Evolutionary conservation across 2,113 vertebrate genomes (phyloP), one percentile per base, ranked within the genome.

Genomic region (Nerophis ophidion): DNA sequence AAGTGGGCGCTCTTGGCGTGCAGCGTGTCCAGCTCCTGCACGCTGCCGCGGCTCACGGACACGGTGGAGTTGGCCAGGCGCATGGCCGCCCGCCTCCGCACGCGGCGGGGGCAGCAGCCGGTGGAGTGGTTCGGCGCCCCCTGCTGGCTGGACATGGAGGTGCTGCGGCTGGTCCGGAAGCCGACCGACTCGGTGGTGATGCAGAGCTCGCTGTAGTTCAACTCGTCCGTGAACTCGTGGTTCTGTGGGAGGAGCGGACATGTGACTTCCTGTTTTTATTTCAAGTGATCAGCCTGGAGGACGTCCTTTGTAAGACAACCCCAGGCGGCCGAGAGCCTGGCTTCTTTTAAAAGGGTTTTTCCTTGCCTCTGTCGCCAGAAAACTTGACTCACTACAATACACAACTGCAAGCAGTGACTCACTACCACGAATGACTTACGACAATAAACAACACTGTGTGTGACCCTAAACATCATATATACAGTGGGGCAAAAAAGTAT

Each of bases 221-320:
- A 71, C 81, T 96, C 93, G 0, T 93, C 92, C 0, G 92, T 92
- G 80, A 96, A 96, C 83, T 96, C 93, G 4, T 96, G 93, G 70
- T 91, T 94, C 94, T 95, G 81, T 11, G 17, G 12, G 9, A 34
- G 40, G 5, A 7, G 4, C 8, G 16, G 40, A 12, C 11, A 44
- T 3, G 10, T 44, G 40, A 44, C 40, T 2, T 12, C 40, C 40
- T 44, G 40, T 44, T 44, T 44, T 11, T 44, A 44, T 11, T 44
- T 44, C n/a, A 48, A 48, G 38, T 8, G 7, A 8, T 40, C 38
- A 40, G 38, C 26, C 3, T 26, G 26, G 26, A 26, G 26, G 26
- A 44, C 12, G 40, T 44, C 40, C 10, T 40, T 2, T 40, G 2
- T 40, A 40, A 40, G 10, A 40, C 8, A 8, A 40, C 38, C n/a